Base-by-base conservation (phyloP, 2,113 vertebrate species). In the Corvus hawaiiensis region DNA sequence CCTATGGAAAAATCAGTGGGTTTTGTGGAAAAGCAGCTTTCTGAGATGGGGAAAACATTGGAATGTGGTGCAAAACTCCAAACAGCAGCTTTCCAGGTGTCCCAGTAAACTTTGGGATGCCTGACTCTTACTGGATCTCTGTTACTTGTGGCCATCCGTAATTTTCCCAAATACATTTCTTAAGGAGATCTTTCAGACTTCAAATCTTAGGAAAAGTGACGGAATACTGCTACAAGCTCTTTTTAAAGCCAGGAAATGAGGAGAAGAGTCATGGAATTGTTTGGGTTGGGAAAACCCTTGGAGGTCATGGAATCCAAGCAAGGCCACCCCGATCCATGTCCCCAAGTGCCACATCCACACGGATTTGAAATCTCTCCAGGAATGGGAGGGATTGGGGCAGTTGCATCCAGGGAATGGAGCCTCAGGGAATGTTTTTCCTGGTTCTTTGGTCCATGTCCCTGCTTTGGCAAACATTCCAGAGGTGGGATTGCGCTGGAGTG, bases 291-390 rank as follows among this genome's bases (percentile, higher is more conserved):
- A 64, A 84, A 48, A 48, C 18, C 28, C 22, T 8, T 39, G 1
- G 33, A 39, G 28, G 17, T 6, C 13, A 9, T 1, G 0, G 4
- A 6, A 43, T 10, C 56, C 33, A 3, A 17, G 20, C 52, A 9
- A 28, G 7, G 28, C 35, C 52, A 3, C 18, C 39, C 27, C 16
- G 10, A 2, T 24, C 51, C 5, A 0, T 3, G 54, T 18, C 79
- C 33, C 77, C 41, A 12, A 0, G 63, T 8, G 35, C 69, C 69
- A 23, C n/a, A 12, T 48, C 28, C 69, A 5, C 6, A 0, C 0
- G 69, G 69, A 15, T 56, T 7, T 37, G 48, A 21, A 33, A 27
- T 37, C 49, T 41, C n/a, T 6, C 0, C 19, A 8, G 68, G 49
- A 15, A 27, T 9, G 81, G 67, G 46, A 43, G 26, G 67, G 13